These are phyloP conservation scores for Antheraea assamensis DNA, from an alignment of 2,888 invertebrate genomes.

Conservation along the genomic window DNA sequence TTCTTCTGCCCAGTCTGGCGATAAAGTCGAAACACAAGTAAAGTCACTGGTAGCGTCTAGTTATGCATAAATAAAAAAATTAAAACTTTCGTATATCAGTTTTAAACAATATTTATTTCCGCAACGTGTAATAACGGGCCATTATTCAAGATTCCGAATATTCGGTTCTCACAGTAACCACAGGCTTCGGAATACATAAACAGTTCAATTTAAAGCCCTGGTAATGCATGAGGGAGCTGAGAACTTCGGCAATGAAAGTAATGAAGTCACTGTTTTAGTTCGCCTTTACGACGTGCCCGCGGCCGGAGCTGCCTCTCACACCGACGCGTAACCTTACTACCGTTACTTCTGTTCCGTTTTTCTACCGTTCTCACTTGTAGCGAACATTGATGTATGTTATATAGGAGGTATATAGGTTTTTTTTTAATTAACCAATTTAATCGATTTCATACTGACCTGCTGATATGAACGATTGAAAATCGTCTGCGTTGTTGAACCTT, in stretches of 20 bases:
- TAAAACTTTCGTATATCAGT: neutral
- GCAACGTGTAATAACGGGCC: constrained; percentile 7
- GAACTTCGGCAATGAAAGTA: constrained; percentile 54
- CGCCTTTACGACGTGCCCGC: constrained; percentile 47
- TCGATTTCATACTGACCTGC: neutral
- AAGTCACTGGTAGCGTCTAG: neutral
- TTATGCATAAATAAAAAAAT: neutral
- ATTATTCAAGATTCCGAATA: constrained; percentile 15
- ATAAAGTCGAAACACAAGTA: neutral
- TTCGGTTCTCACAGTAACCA: constrained; percentile 37
- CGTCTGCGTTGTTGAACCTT: neutral
- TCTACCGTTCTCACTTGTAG: neutral
- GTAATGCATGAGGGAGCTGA: constrained; percentile 47
- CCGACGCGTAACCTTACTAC: neutral
- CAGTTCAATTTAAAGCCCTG: constrained; percentile 57
- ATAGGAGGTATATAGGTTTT: neutral
- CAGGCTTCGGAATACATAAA: constrained; percentile 52
- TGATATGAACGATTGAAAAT: neutral
- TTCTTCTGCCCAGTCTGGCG: too few species aligned
- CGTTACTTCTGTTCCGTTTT: neutral
- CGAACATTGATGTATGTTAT: neutral
- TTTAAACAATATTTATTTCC: constrained; percentile 12
- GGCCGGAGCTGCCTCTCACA: constrained; percentile 36
- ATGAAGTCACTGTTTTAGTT: constrained; percentile 51
- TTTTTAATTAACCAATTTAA: neutral